Conservation (phyloP, 2,888 invertebrate species). For the Tetrapedia diversipes region DNA sequence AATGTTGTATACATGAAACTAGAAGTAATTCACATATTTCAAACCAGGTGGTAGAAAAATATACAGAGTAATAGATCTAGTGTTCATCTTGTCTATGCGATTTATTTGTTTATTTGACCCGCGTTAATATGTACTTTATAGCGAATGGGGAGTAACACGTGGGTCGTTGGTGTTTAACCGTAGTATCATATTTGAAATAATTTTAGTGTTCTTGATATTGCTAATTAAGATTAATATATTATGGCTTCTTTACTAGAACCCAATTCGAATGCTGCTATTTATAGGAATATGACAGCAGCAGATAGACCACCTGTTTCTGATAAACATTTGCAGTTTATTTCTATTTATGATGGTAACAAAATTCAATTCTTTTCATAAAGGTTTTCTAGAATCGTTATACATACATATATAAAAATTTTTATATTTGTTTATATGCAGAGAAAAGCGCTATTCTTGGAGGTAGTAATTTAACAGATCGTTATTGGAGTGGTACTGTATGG, state of each 20-base stretch:
- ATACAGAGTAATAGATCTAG: no score
- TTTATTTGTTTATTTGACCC: constrained; percentile 4
- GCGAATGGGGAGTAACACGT: neutral
- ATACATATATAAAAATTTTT: neutral
- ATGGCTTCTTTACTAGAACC: constrained; percentile 66
- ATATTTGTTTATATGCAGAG: constrained; percentile 79
- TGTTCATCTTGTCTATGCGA: no score
- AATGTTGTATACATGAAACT: no score
- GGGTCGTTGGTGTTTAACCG: neutral
- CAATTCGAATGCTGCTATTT: constrained; percentile 79
- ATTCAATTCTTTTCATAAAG: neutral
- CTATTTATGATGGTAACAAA: constrained; percentile 77
- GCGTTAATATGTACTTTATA: neutral
- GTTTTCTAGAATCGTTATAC: neutral
- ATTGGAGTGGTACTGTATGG: constrained; percentile 86
- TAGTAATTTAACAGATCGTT: constrained; percentile 85
- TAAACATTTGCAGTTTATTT: constrained; percentile 79
- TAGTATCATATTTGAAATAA: constrained; percentile 4
- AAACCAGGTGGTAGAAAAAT: no score
- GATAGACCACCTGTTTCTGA: constrained; percentile 73
- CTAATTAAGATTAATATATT: neutral
- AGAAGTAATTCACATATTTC: no score
- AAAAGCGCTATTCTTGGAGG: constrained; percentile 85
- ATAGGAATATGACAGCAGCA: constrained; percentile 76
- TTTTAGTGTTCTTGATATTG: neutral